Conservation (phyloP, 1,140 invertebrate genomes). For the Heliconius hermathena region DNA sequence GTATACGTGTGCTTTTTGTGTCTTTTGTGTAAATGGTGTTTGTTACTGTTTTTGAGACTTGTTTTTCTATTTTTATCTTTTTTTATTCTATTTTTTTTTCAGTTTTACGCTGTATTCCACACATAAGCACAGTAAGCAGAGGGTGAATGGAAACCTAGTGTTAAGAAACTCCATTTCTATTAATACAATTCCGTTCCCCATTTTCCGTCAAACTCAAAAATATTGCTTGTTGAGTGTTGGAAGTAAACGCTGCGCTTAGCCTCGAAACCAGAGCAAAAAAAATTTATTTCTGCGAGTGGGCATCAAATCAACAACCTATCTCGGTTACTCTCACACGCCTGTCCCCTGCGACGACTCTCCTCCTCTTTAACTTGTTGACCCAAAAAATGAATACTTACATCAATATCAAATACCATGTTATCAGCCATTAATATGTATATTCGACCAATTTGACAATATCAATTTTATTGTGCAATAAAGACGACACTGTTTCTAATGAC, state of each 20-base stretch:
- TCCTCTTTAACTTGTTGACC: no score
- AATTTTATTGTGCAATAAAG: conserved; percentile 49
- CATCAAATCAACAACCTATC: no score
- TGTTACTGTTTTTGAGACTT: background rate
- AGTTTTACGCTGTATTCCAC: no score
- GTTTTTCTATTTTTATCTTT: background rate
- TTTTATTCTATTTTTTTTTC: background rate
- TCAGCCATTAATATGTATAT: conserved; percentile 31
- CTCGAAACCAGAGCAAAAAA: no score
- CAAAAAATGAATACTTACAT: no score
- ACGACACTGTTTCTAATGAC: conserved; percentile 47
- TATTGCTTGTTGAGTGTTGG: background rate
- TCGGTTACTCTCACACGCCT: no score
- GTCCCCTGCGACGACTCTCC: no score
- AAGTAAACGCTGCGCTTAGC: background rate
- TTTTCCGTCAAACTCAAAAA: background rate
- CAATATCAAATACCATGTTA: background rate
- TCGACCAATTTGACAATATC: conserved; percentile 51
- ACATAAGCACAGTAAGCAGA: no score
- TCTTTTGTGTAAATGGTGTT: background rate
- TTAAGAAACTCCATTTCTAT: no score
- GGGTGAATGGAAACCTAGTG: no score
- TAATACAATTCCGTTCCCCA: background rate
- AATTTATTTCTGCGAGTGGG: no score
- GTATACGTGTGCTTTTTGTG: background rate